A percentile compares a stretch with the other conserved stretches of the same genome.
These are phyloP conservation scores for Lasioglossum pauxillum DNA, from an alignment of 2,888 invertebrate genomes.

Conservation along the genomic window DNA sequence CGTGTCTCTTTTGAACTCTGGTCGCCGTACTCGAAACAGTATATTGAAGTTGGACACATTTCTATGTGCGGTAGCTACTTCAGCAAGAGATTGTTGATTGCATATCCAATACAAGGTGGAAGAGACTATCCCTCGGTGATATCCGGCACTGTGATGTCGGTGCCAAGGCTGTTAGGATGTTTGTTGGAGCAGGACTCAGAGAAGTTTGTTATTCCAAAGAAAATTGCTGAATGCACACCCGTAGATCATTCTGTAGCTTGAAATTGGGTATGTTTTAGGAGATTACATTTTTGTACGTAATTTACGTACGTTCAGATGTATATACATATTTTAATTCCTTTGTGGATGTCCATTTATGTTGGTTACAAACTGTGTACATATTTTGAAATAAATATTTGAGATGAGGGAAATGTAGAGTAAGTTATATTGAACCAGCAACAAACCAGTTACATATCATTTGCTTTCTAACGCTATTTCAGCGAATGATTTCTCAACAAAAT, in stretches of 20 bases:
- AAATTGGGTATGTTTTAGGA: neutral
- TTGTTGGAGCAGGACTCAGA: conserved; percentile 88
- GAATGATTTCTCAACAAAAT: neutral
- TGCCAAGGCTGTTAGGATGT: conserved; percentile 91
- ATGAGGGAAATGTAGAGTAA: neutral
- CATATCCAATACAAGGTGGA: conserved; percentile 87
- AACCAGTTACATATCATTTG: no score
- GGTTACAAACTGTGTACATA: conserved; percentile 16
- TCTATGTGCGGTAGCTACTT: conserved; percentile 90
- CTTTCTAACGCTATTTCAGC: no score
- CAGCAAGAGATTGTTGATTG: conserved; percentile 91
- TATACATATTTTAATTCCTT: conserved; percentile 1
- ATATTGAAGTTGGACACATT: conserved; percentile 91
- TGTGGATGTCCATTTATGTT: neutral
- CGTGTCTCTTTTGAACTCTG: conserved; percentile 90
- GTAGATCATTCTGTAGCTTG: neutral
- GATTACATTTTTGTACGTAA: neutral
- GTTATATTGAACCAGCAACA: neutral
- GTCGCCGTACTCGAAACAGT: conserved; percentile 87
- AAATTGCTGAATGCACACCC: conserved; percentile 63
- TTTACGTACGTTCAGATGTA: neutral
- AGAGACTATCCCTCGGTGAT: conserved; percentile 88
- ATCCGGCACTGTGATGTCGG: conserved; percentile 90
- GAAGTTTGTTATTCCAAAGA: conserved; percentile 75
- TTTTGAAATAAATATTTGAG: conserved; percentile 40